Evolutionary conservation across 2,113 vertebrate species (phyloP), one percentile per base, ranked within the genome.

Genomic region (Pomatorhinus ruficollis): DNA sequence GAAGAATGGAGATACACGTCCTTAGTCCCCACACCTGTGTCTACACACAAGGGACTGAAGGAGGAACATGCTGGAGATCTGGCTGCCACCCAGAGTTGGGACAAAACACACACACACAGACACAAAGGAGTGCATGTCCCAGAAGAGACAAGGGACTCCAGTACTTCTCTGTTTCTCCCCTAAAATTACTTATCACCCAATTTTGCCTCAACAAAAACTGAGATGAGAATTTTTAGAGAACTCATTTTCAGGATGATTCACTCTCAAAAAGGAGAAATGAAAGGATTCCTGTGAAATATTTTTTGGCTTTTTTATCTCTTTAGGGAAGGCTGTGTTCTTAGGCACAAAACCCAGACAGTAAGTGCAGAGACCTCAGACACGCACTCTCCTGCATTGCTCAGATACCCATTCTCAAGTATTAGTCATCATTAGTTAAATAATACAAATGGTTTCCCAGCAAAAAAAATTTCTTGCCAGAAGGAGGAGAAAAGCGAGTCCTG

Each of bases 361-460:
- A 93, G 64, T 16, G 49, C 50, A 63, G 49, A 81, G 79, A 64
- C 31, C 60, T 82, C 72, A 56, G 72, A 85, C 54, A 83, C 27
- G n/a, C 68, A 49, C 45, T 52, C 50, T 52, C 35, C 33, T 22
- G 57, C 64, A 72, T 30, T 83, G 47, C 69, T 80, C 68, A 78
- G 71, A 83, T 72, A 94, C 4, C 16, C 45, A 71, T 53, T 93
- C 47, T 53, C 47, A 35, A 78, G 16, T 40, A 83, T 71, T 92
- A 90, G 53, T 84, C 80, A 82, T 65, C 42, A 68, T 69, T 53
- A 75, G 50, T 76, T 83, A 93, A 94, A 82, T 78, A 95, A 88
- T 50, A 93, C 61, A 87, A 96, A 89, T 49, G 23, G 65, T 39
- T 94, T 94, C 90, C 88, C 68, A 82, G 80, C 12, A 92, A 39